Percentiles rank a stretch among this genome's conserved stretches.
phyloP scores from a whole-genome alignment of 2,113 vertebrate species.

The Tachysurus fulvidraco region DNA sequence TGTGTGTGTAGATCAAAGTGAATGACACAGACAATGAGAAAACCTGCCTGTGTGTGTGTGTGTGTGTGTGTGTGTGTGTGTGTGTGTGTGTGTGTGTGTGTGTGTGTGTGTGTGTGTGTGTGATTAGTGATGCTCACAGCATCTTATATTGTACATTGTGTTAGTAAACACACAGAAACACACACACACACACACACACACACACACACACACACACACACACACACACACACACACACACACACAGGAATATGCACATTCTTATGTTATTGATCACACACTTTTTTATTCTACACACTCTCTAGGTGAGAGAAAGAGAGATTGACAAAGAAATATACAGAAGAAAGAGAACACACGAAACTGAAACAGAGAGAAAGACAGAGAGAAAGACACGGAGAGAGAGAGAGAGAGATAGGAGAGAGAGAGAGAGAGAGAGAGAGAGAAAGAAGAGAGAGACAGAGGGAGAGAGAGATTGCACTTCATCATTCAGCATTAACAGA shows the following conservation, averaged over 20 bases:
- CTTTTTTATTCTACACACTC: no score
- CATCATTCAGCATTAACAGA: constrained; percentile 43
- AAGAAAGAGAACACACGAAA: background rate
- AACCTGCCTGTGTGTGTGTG: constrained; percentile 63
- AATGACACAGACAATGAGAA: constrained; percentile 75
- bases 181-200: no score
- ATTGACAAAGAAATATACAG: background rate
- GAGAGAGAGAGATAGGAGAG: background rate
- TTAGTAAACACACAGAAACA: background rate
- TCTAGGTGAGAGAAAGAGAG: background rate
- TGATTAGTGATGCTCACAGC: background rate
- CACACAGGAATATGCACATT: no score
- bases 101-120: no score
- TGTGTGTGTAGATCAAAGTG: constrained; percentile 84
- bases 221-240: no score
- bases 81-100: constrained; percentile 17
- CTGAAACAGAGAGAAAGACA: background rate
- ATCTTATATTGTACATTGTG: background rate
- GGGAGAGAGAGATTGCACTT: background rate
- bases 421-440: background rate
- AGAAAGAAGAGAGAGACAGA: no score
- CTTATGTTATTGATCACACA: no score
- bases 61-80: no score
- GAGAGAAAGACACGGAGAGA: background rate
- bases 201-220: no score